Base-by-base conservation (phyloP, 64 coral and sea anemone species). In the Hydrozoanthus tunicans region DNA sequence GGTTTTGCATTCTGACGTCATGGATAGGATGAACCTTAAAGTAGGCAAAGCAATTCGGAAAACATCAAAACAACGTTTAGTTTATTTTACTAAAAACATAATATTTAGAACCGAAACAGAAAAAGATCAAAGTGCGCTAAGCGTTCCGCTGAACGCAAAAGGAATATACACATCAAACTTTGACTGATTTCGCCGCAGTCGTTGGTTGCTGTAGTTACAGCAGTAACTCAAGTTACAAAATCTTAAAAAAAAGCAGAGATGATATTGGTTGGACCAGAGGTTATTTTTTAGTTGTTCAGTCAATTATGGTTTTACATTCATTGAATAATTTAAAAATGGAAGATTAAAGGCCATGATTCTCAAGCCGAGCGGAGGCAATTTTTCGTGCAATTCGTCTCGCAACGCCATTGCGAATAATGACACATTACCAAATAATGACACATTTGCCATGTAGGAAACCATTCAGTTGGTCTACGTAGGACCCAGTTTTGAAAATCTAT, bases 21-120 rank as follows among this genome's bases (percentile, higher is more conserved):
- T 27, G 68, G 70, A 70, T 20, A 32, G 23, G 23, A 7, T 73
- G 0, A 53, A 55, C 32, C 32, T 77, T 77, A 10, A 77, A 77
- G 74, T 77, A 15, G 52, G 52, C 74, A 51, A 77, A 77, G 53
- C 10, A 77, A 55, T 43, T 43, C 32, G 12, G 43, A 32, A 77
- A 77, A 56, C 53, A 77, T 77, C 74, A 5, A 53, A 77, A 77
- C 74, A 77, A 54, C 54, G 11, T 77, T 77, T 10, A 53, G 74
- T 77, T 77, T 77, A 77, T 77, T 77, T 77, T 77, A 77, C 74
- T 55, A 77, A 77, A 77, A 77, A 77, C 0, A 54, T 17, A 56
- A 15, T 77, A 51, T 75, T 75, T 53, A 77, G 51, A 77, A 14
- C 74, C 52, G 74, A 56, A 77, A 77, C 3, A 77, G 10, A 76